Conservation (phyloP, 2,888 invertebrate species). For the Dioctria linearis region DNA sequence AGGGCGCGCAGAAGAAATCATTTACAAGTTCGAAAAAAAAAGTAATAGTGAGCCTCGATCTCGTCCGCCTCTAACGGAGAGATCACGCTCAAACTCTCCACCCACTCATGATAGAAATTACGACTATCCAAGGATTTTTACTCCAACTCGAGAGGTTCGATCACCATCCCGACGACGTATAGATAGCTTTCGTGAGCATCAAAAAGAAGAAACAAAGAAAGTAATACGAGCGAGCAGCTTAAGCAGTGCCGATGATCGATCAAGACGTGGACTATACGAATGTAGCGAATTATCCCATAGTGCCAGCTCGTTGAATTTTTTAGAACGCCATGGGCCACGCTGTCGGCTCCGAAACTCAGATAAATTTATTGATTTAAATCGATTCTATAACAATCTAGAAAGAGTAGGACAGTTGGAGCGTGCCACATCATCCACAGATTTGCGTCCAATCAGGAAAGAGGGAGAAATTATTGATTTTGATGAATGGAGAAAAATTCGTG, state of each 20-base stretch:
- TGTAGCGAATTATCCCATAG: constrained; percentile 68
- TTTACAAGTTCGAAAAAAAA: constrained; percentile 72
- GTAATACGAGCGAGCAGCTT: constrained; percentile 77
- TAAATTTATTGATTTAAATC: constrained; percentile 86
- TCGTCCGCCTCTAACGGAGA: constrained; percentile 59
- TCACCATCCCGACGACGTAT: constrained; percentile 80
- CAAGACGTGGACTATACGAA: constrained; percentile 65
- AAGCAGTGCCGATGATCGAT: constrained; percentile 74
- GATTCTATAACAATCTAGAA: constrained; percentile 89
- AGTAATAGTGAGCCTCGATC: constrained; percentile 78
- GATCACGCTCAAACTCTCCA: constrained; percentile 70
- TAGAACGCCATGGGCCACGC: constrained; percentile 67
- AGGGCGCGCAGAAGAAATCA: constrained; percentile 69
- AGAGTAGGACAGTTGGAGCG: constrained; percentile 87
- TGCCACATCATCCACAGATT: constrained; percentile 79
- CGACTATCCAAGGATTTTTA: constrained; percentile 67
- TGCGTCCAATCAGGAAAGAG: constrained; percentile 81
- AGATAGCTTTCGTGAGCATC: constrained; percentile 69
- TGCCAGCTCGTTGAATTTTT: constrained; percentile 72
- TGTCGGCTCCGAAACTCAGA: constrained; percentile 77
- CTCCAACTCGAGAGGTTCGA: constrained; percentile 71
- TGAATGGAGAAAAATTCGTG: constrained; percentile 86
- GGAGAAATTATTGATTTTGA: constrained; percentile 90
- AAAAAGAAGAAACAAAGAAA: constrained; percentile 67
- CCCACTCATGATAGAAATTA: constrained; percentile 35